Conservation (phyloP, 1,140 invertebrate genomes). For the Pseudobourletiella spinata region DNA sequence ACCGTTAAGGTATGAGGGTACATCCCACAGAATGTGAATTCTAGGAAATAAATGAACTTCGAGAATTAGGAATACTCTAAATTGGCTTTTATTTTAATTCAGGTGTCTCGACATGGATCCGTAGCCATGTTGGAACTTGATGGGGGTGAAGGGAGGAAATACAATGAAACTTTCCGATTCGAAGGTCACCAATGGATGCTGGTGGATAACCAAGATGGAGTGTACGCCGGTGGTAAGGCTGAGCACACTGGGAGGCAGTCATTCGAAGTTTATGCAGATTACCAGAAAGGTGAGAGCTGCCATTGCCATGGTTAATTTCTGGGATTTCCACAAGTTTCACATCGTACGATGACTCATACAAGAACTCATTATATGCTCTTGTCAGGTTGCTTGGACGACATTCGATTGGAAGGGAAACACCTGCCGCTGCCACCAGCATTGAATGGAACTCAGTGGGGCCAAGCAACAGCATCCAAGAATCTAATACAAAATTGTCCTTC, state of each 20-base stretch:
- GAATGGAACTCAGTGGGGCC: constrained; percentile 54
- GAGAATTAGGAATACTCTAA: not conserved
- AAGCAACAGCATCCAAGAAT: constrained; percentile 47
- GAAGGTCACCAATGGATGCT: constrained; percentile 82
- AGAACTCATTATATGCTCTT: no score
- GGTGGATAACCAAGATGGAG: constrained; percentile 88
- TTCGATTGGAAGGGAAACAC: constrained; percentile 54
- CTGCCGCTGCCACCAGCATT: constrained; percentile 54
- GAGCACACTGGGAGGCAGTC: constrained; percentile 85
- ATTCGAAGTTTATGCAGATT: constrained; percentile 91
- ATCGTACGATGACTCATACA: no score
- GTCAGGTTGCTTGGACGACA: constrained; percentile 51
- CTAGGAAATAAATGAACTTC: not conserved
- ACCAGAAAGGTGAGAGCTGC: constrained; percentile 68
- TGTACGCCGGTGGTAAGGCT: constrained; percentile 88
- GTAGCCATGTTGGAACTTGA: constrained; percentile 89
- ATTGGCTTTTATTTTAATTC: constrained; percentile 23
- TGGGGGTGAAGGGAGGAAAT: constrained; percentile 86
- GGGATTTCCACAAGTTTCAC: no score
- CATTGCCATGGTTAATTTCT: no score
- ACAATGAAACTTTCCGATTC: constrained; percentile 87
- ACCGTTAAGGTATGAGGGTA: constrained; percentile 62
- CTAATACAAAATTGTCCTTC: constrained; percentile 67
- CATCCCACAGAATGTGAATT: not conserved
- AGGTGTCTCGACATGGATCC: constrained; percentile 69